Evolutionary conservation across 2,113 vertebrate genomes (phyloP), one percentile per base, ranked within the genome.

Genomic region (Leptocoma aspasia): DNA sequence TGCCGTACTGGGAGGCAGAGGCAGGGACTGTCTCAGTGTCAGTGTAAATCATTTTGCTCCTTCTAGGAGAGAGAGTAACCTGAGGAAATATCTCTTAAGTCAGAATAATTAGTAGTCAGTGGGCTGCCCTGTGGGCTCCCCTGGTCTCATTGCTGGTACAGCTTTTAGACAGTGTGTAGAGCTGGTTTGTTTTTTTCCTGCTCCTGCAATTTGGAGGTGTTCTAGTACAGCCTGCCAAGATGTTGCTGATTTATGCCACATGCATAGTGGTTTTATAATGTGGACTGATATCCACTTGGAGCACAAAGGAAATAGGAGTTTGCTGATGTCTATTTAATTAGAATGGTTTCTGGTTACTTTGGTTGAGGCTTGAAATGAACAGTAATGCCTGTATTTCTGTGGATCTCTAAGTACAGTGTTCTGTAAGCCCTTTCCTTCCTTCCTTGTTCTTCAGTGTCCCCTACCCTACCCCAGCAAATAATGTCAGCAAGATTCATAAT

Each of bases 281-380:
- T 94, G 85, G 79, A 83, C 88, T 86, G 82, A 90, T 93, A 94
- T 0, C 85, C 75, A 90, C 71, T 93, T 78, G 90, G 82, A 97
- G 75, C 93, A 94, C 92, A 96, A 96, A 94, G 93, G 90, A 97
- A 96, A 93, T 86, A 65, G 59, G 87, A 94, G 90, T 92, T 97
- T 93, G 82, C 82, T 97, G 94, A 96, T 95, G 93, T 88, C 95
- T 91, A 33, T 95, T 96, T 95, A 94, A 90, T 95, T 94, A 73
- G 92, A 63, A 95, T 93, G 88, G 92, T 91, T 96, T 97, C 82
- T 97, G 87, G 95, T 96, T 95, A 82, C 86, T 95, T 94, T 90
- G 92, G 80, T 90, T 86, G 89, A 84, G 94, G 86, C 77, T 94
- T 89, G 77, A 86, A 94, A 91, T 82, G 69, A 92, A 64, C 15